phyloP scores from a whole-genome alignment of 2,797 vertebrate genomes.

The Buceros bicornis region DNA sequence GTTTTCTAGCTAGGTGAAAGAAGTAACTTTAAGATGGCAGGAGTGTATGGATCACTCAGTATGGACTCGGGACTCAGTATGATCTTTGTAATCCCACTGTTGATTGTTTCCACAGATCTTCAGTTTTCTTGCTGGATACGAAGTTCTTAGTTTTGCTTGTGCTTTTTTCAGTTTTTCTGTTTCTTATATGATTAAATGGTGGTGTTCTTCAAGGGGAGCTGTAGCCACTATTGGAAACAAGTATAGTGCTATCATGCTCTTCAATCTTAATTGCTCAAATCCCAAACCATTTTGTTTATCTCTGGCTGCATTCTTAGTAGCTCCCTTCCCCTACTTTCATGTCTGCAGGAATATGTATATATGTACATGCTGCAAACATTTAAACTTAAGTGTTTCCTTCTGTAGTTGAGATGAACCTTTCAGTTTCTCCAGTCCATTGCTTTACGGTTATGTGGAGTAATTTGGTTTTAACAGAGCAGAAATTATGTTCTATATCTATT shows the following conservation, averaged over 20 bases:
- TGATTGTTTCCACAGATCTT: neutral
- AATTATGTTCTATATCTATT: neutral
- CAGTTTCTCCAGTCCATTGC: neutral
- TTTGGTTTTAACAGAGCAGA: neutral
- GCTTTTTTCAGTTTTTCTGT: neutral
- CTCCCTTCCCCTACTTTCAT: neutral
- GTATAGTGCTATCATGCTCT: neutral
- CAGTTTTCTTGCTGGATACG: neutral
- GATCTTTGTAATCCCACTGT: neutral
- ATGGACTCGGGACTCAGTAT: neutral
- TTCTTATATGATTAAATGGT: neutral
- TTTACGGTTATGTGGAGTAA: neutral
- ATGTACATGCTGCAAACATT: neutral
- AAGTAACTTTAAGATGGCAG: neutral
- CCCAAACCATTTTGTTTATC: neutral
- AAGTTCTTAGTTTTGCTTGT: neutral
- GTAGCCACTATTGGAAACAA: neutral
- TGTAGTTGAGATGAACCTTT: neutral
- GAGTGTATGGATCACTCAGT: neutral
- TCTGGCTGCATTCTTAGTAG: accelerated
- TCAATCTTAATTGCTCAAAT: neutral
- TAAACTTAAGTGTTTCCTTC: neutral
- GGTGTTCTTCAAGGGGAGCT: neutral
- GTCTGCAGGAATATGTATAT: neutral
- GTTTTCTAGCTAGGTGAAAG: neutral